Conservation (phyloP, 2,797 vertebrate species). For the Pangasius mekongensis region DNA sequence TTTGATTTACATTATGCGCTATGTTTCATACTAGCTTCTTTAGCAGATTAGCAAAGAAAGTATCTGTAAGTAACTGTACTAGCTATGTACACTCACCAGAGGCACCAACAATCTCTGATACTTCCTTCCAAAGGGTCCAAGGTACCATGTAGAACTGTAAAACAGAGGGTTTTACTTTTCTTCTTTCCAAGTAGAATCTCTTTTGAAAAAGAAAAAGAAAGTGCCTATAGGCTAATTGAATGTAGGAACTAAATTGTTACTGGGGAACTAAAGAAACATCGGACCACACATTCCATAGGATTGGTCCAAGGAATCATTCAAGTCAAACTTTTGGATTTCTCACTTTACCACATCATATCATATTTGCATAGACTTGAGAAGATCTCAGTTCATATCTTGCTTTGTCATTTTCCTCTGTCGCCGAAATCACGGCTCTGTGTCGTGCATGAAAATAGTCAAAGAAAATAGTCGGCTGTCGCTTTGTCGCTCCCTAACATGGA, state of each 20-base stretch:
- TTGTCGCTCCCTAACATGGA: background rate
- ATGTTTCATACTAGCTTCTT: background rate
- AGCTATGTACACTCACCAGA: background rate
- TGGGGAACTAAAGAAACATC: background rate
- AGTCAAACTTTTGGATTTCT: background rate
- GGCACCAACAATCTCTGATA: background rate
- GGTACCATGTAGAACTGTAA: background rate
- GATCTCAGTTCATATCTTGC: background rate
- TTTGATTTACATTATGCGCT: background rate
- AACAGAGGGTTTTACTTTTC: background rate
- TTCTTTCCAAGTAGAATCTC: background rate
- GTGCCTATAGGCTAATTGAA: background rate
- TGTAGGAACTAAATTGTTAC: background rate
- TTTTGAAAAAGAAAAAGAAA: background rate
- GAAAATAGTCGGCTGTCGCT: too few species aligned
- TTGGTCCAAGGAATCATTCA: background rate
- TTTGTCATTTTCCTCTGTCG: background rate
- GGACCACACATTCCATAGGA: background rate
- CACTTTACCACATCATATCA: background rate
- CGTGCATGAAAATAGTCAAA: too few species aligned
- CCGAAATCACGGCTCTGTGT: too few species aligned
- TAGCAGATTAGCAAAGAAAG: background rate
- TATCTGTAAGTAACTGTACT: background rate
- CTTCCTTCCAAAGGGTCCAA: background rate
- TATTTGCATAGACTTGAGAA: background rate